phyloP scores from a whole-genome alignment of 2,113 vertebrate genomes.

The Tangachromis dhanisi region DNA sequence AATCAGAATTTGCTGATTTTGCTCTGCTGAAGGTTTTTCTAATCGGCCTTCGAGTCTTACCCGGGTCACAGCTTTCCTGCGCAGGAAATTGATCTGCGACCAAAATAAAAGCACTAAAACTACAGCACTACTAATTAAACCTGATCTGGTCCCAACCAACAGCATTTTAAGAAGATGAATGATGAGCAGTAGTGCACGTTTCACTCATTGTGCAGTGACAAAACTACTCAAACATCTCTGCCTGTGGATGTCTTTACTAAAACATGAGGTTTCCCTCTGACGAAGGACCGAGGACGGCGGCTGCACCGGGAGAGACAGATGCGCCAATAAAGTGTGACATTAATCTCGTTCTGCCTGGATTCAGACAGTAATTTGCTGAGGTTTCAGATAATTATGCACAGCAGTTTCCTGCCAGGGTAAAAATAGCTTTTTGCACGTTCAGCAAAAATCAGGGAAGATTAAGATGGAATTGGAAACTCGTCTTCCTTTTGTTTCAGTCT shows the following conservation, averaged over 20 bases:
- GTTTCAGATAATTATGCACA: neutral
- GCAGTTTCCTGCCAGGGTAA: neutral
- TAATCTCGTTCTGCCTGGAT: neutral
- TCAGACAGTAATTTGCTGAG: neutral
- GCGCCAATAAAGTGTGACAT: neutral
- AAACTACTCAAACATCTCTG: neutral
- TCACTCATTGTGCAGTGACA: neutral
- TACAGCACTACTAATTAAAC: neutral
- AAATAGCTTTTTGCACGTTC: neutral
- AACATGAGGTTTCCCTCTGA: neutral
- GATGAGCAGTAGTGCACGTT: fast-evolving
- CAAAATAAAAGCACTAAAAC: neutral
- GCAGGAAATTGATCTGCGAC: neutral
- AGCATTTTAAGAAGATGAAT: neutral
- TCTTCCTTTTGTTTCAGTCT: neutral
- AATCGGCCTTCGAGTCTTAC: neutral
- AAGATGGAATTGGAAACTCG: neutral
- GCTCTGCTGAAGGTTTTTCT: neutral
- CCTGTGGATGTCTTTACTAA: neutral
- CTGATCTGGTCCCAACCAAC: neutral
- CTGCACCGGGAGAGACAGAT: fast-evolving
- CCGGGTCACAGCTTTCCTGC: neutral
- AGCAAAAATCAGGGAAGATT: neutral
- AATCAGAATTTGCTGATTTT: neutral
- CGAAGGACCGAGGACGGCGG: neutral